Evolutionary conservation across 1,140 invertebrate species (phyloP).

Genomic region (Cydia pomonella): DNA sequence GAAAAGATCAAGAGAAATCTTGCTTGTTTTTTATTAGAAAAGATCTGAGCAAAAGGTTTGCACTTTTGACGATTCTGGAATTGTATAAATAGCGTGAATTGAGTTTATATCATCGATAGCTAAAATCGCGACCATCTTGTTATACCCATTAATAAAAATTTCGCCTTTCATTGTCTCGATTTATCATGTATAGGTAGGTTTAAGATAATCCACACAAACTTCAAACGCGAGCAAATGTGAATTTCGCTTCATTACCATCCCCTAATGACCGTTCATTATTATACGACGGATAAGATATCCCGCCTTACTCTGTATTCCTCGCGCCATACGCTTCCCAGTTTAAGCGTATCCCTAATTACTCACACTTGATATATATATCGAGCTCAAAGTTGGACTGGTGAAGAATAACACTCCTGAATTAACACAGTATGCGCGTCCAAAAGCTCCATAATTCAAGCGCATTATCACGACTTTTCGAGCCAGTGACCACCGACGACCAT

Average conservation of each 20-base stretch:
- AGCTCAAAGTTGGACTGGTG: background rate
- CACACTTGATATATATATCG: background rate
- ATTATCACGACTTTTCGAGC: slow-evolving; percentile 30
- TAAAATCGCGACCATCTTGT: too few species aligned
- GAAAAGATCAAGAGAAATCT: too few species aligned
- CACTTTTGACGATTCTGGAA: too few species aligned
- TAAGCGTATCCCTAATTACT: background rate
- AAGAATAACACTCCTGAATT: background rate
- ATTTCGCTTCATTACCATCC: slow-evolving; percentile 16
- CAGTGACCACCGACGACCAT: slow-evolving; percentile 22
- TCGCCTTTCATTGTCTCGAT: too few species aligned
- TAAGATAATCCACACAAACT: background rate
- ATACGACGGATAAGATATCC: slow-evolving; percentile 23
- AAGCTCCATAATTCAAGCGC: slow-evolving; percentile 27
- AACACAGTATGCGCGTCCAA: background rate
- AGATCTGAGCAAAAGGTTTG: too few species aligned
- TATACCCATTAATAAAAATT: too few species aligned
- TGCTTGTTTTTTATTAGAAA: too few species aligned
- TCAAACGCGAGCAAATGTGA: slow-evolving; percentile 15
- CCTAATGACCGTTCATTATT: slow-evolving; percentile 21
- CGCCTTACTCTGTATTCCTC: background rate
- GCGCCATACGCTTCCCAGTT: background rate
- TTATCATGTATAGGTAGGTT: background rate
- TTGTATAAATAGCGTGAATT: too few species aligned
- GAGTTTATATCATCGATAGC: too few species aligned